Evolutionary conservation across 1,140 invertebrate genomes (phyloP).

Genomic region (Mercenaria mercenaria): DNA sequence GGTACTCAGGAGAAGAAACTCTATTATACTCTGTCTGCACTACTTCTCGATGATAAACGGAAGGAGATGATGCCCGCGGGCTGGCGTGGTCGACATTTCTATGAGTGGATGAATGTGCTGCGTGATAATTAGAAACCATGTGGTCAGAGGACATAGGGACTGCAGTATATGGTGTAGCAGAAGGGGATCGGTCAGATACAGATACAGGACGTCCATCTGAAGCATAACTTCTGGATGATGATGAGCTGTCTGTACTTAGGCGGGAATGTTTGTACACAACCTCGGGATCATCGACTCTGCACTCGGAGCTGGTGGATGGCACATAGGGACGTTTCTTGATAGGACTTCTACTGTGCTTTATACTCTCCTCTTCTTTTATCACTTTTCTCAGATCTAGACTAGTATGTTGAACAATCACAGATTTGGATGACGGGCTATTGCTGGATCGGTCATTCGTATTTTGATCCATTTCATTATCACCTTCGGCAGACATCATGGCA

Average conservation of each 20-base stretch:
- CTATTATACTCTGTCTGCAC: conserved; percentile 28
- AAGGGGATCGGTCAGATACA: conserved; percentile 39
- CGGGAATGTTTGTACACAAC: conserved; percentile 67
- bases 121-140: conserved; percentile 7
- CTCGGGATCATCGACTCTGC: conserved; percentile 46
- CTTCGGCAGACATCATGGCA: background rate
- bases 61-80: background rate
- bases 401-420: conserved; percentile 80
- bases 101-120: conserved; percentile 18
- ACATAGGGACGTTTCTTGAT: conserved; percentile 84
- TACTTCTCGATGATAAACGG: conserved; percentile 15
- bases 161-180: conserved; percentile 46
- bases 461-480: conserved; percentile 23
- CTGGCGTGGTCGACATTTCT: background rate
- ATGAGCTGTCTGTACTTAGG: conserved; percentile 61
- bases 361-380: conserved; percentile 64
- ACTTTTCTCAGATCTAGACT: conserved; percentile 81
- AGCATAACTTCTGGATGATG: conserved; percentile 36
- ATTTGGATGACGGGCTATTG: conserved; percentile 71
- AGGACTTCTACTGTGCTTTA: conserved; percentile 78
- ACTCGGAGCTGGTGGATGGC: conserved; percentile 61
- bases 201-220: conserved; percentile 15
- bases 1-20: conserved; percentile 53
- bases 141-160: conserved; percentile 22
- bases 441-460: conserved; percentile 20